Percentiles rank a stretch among this genome's conserved stretches.
Evolutionary conservation across 2,797 vertebrate species (phyloP).

Genomic region (Cyclura pinguis): DNA sequence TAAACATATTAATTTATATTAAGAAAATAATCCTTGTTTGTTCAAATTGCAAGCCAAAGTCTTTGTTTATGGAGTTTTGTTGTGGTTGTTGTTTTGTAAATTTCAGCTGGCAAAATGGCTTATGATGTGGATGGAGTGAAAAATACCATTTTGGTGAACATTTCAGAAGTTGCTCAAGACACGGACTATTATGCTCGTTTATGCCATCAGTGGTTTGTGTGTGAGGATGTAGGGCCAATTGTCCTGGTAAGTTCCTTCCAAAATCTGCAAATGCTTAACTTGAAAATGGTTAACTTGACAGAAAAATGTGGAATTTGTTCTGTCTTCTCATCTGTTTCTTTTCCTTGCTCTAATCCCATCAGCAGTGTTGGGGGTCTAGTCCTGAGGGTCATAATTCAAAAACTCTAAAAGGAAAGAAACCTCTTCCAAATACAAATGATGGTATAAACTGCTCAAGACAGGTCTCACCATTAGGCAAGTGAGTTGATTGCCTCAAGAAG

Average conservation of each 20-base stretch:
- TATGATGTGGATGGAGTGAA: conserved; percentile 79
- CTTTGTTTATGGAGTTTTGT: background rate
- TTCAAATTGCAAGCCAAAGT: background rate
- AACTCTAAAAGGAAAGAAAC: background rate
- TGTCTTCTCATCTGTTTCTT: background rate
- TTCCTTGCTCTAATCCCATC: background rate
- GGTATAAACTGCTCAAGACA: background rate
- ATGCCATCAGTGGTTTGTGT: conserved; percentile 85
- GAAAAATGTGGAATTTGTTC: background rate
- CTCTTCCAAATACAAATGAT: background rate
- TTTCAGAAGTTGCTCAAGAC: conserved; percentile 78
- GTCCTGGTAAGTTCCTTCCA: conserved; percentile 76
- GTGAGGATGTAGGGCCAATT: conserved; percentile 76
- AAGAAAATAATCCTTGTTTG: background rate
- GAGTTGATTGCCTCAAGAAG: background rate
- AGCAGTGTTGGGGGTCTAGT: too few relatives aligned
- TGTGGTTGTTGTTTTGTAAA: conserved; percentile 20
- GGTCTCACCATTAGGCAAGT: background rate
- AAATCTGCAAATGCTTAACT: background rate
- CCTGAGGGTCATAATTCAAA: background rate
- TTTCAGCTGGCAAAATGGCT: conserved; percentile 83
- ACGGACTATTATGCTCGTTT: conserved; percentile 86
- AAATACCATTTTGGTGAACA: conserved; percentile 81
- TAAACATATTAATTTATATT: background rate
- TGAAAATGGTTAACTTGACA: background rate